Evolutionary conservation across 2,888 invertebrate species (phyloP).

Genomic region (Troilus luridus): DNA sequence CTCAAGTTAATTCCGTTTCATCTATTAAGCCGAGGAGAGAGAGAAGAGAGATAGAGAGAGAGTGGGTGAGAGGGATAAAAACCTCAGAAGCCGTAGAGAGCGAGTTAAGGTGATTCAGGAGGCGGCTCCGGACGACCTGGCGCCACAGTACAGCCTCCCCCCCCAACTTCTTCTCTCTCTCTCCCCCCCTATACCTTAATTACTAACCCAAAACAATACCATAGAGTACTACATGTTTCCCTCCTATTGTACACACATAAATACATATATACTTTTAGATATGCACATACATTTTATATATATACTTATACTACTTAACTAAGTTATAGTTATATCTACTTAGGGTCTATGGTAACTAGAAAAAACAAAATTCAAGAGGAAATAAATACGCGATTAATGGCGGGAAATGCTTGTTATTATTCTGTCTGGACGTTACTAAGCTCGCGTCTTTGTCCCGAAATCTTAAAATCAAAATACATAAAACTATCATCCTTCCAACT

Average conservation of each 20-base stretch:
- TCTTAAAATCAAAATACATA: too few species aligned
- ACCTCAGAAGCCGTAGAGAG: neutral
- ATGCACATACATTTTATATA: too few species aligned
- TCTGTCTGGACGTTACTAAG: too few species aligned
- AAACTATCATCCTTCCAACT: too few species aligned
- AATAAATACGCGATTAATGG: too few species aligned
- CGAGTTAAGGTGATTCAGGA: conserved; percentile 52
- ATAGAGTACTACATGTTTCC: neutral
- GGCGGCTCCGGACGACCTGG: conserved; percentile 27
- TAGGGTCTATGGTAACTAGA: too few species aligned
- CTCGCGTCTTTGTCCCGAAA: too few species aligned
- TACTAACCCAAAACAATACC: neutral
- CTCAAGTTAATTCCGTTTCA: conserved; percentile 56
- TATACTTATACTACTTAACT: too few species aligned
- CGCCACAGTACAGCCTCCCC: neutral
- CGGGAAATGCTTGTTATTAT: too few species aligned
- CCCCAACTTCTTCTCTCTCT: neutral
- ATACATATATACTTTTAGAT: neutral
- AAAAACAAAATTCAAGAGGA: too few species aligned
- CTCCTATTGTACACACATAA: neutral
- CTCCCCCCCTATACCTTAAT: neutral
- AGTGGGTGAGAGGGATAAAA: conserved; percentile 32
- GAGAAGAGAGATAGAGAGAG: conserved; percentile 24
- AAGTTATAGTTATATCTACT: too few species aligned
- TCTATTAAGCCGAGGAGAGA: conserved; percentile 34